Base-by-base conservation (phyloP, 2,888 invertebrate species). In the Clitarchus hookeri region DNA sequence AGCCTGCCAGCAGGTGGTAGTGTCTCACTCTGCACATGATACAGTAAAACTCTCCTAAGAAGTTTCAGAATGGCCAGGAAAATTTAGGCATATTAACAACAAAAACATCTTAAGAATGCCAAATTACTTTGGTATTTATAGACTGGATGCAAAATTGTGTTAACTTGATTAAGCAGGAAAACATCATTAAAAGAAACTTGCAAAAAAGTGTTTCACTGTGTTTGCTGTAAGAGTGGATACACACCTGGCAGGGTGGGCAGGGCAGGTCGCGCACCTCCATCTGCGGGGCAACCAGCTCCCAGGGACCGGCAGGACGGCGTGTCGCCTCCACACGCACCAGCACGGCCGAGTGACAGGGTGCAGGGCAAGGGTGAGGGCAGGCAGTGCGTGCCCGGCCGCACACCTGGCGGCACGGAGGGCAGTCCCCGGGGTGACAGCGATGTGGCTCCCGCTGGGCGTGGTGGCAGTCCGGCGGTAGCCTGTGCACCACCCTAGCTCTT, bases 381-480 rank as follows among this genome's bases (percentile, higher is more conserved):
- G 91, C 91, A 48, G 92, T 91, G 89, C 90, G 91, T 80, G 86
- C 89, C 90, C 95, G 94, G 16, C 93, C 93, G 91, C 98, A 98
- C 78, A 94, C 92, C 89, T 97, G 95, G 87, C 92, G 93, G 90
- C 98, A 98, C 0, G 96, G 94, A 0, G 98, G 96, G 90, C 98
- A 98, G 54, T 95, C 94, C 0, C 96, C 96, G 89, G 96, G 96
- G 90, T 98, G 98, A 90, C 98, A 98, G 84, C 92, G 93, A 91
- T 97, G 97, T 25, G 93, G 93, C 88, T 95, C 95, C 87, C 96
- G 94, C 87, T 93, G 92, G 8, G 92, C 90, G 91, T 98, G 98
- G 89, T 98, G 97, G 91, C 98, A 98, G 90, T 96, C 95, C 6
- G 97, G 95, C 65, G 96, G 95, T 84, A 95, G 93, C 89, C 95